Evolutionary conservation across 1,140 invertebrate species (phyloP), one percentile per base, ranked within the genome.

Genomic region (Pantala flavescens): DNA sequence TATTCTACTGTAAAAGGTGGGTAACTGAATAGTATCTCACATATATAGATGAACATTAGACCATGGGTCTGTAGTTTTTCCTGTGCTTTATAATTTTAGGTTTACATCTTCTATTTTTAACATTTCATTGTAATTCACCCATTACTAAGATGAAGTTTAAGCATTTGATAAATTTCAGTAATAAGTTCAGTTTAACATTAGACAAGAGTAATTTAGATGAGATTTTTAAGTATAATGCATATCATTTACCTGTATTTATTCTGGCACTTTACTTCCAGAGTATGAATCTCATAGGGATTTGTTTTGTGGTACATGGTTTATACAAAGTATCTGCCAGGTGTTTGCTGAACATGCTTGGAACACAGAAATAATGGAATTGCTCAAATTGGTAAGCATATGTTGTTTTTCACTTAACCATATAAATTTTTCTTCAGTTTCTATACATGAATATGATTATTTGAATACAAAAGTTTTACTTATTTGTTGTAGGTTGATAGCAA

Each of bases 401-500:
- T 63, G 5, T 14, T 63, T 36, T 5, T 36, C 3, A 9, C 28
- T 36, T 2, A 36, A 36, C n/a, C n/a, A n/a, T 5, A 9, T 36
- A 9, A 36, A 36, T 5, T 2, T 36, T 36, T 2, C 9, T 36
- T 36, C 9, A 36, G 2, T 36, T 9, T 36, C 9, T 36, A 9
- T 36, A 9, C 28, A 5, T 36, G 3, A 36, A 9, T 36, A 36
- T 36, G 2, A 5, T 2, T 36, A 7, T 63, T 63, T 63, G 49
- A 7, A 7, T 7, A 63, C 16, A 63, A 63, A 63, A 19, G 12
- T 63, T 7, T 63, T 3, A 5, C 12, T 3, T 63, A 5, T 42
- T 75, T 73, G 2, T 73, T 76, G 0, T 63, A 76, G 70, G 72
- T 77, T 7, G 76, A 77, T 74, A 28, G 63, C 19, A 73, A 73